These are phyloP conservation scores for Helicoverpa zea DNA, from an alignment of 1,140 invertebrate species.

Conservation along the genomic window DNA sequence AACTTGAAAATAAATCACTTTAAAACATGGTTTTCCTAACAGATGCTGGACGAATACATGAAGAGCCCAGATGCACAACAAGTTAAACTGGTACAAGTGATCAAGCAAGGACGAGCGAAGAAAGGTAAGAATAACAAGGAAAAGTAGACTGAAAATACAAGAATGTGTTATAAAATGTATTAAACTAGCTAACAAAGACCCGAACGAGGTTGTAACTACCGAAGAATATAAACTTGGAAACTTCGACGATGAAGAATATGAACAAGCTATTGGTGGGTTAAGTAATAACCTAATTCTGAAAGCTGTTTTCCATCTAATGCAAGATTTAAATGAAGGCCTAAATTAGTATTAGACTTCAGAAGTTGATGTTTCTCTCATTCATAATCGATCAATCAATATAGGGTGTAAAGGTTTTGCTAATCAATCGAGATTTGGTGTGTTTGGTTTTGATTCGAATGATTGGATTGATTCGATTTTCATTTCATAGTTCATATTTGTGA, in stretches of 20 bases:
- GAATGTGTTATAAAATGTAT: conserved; percentile 11
- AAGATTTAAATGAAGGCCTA: conserved; percentile 33
- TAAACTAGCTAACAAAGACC: background rate
- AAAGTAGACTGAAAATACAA: conserved; percentile 35
- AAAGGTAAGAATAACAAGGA: conserved; percentile 66
- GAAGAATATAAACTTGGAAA: no score
- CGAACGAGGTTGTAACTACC: background rate
- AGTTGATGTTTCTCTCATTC: conserved; percentile 40
- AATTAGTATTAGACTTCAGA: conserved; percentile 20
- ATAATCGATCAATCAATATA: conserved; percentile 9
- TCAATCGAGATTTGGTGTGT: conserved; percentile 28
- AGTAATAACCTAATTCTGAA: no score
- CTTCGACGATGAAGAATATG: no score
- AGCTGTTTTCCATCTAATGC: no score
- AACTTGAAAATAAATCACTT: no score
- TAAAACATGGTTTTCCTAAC: conserved; percentile 4
- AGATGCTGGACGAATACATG: conserved; percentile 78
- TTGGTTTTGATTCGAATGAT: conserved; percentile 1
- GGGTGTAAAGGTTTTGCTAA: conserved; percentile 32
- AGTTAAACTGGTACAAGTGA: conserved; percentile 75
- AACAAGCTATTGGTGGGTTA: no score
- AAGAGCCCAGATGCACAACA: conserved; percentile 70
- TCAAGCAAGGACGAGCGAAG: conserved; percentile 71
- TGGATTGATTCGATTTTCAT: background rate
- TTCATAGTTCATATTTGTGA: background rate